Percentiles rank a stretch among this genome's conserved stretches.
These are phyloP conservation scores for Patiria miniata DNA, from an alignment of 35 echinoderm and acorn worm genomes.

Conservation along the genomic window DNA sequence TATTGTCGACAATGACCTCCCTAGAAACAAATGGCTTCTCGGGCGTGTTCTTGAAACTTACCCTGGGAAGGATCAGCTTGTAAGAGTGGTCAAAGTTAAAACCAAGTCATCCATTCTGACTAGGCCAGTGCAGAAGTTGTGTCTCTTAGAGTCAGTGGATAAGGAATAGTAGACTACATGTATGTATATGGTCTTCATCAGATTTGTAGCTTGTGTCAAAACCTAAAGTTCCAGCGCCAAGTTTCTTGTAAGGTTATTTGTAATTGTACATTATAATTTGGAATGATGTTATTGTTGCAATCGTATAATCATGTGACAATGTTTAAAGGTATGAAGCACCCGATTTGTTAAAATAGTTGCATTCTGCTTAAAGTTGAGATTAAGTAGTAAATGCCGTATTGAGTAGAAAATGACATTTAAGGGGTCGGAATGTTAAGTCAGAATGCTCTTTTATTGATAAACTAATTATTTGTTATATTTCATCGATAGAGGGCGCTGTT, in stretches of 20 bases:
- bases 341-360: background rate
- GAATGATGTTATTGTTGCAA: background rate
- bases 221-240: background rate
- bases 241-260: background rate
- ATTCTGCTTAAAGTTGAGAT: background rate
- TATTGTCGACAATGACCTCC: constrained; percentile 29
- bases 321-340: background rate
- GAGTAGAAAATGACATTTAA: background rate
- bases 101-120: background rate
- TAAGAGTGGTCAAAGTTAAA: constrained; percentile 37
- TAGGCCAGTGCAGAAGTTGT: constrained; percentile 30
- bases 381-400: background rate
- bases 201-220: background rate
- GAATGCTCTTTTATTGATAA: no score
- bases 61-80: constrained; percentile 41
- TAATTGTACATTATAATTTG: background rate
- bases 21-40: constrained; percentile 44
- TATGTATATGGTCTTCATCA: no score
- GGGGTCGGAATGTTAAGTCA: background rate
- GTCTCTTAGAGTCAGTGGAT: constrained; percentile 11
- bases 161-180: background rate
- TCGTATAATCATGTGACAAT: background rate
- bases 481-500: no score
- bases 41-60: constrained; percentile 39
- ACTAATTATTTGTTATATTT: no score